These are phyloP conservation scores for Pandemis corylana DNA, from an alignment of 2,888 invertebrate species.

Conservation along the genomic window DNA sequence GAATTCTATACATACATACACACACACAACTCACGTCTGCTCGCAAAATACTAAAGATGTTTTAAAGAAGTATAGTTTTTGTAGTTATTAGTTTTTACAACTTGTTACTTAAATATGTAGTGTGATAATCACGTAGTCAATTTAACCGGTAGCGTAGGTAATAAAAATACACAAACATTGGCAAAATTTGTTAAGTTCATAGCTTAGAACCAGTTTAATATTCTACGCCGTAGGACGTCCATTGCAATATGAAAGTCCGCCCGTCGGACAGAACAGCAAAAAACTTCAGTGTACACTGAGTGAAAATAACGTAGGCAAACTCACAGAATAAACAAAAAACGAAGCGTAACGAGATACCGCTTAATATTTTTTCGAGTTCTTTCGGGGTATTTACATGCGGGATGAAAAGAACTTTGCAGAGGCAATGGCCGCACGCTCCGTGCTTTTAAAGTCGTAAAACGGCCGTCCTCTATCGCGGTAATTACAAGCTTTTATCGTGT, in stretches of 20 bases:
- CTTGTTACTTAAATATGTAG: too few species aligned
- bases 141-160: too few species aligned
- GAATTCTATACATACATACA: too few species aligned
- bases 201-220: neutral
- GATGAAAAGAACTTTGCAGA: constrained; percentile 19
- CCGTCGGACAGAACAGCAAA: constrained; percentile 5
- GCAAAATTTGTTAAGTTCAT: neutral
- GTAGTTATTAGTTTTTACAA: too few species aligned
- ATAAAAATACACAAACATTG: too few species aligned
- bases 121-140: too few species aligned
- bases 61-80: too few species aligned
- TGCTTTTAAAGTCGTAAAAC: constrained; percentile 36
- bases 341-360: constrained; percentile 18
- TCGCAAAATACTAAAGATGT: too few species aligned
- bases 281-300: constrained; percentile 3
- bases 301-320: constrained; percentile 12
- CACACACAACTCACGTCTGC: too few species aligned
- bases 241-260: constrained; percentile 1
- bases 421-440: constrained; percentile 32
- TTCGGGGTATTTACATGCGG: constrained; percentile 20
- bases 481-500: constrained; percentile 36
- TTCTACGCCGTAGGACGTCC: neutral
- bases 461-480: constrained; percentile 28
- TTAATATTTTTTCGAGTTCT: constrained; percentile 26
- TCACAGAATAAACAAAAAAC: constrained; percentile 11